Conservation (phyloP, 2,888 invertebrate genomes). For the Perdita meconis region DNA sequence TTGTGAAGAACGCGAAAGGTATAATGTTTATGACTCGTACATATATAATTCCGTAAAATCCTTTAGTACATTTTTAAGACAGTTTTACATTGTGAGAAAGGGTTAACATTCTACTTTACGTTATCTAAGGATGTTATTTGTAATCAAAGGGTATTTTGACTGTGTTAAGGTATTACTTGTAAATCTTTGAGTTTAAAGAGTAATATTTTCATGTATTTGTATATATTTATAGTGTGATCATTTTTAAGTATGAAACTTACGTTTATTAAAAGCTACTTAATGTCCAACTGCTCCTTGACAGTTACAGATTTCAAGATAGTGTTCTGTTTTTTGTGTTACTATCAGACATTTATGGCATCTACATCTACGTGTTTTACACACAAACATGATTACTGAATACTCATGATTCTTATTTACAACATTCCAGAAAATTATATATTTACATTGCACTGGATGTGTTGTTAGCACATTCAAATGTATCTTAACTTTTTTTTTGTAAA, state of each 20-base stretch:
- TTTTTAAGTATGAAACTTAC: conserved; percentile 38
- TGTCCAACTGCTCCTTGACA: conserved; percentile 22
- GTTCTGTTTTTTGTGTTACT: conserved; percentile 24
- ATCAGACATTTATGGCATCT: conserved; percentile 25
- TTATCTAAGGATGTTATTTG: conserved; percentile 35
- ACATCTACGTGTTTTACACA: conserved; percentile 29
- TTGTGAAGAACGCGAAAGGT: conserved; percentile 3
- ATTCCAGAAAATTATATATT: conserved; percentile 62
- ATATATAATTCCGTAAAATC: conserved; percentile 14
- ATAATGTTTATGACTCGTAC: conserved; percentile 8
- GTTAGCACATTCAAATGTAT: conserved; percentile 46
- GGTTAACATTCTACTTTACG: conserved; percentile 23
- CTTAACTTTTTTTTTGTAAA: conserved; percentile 19
- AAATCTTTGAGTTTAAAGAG: conserved; percentile 23
- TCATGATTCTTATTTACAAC: conserved; percentile 50
- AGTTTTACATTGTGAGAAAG: conserved; percentile 29
- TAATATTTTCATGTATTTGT: conserved; percentile 35
- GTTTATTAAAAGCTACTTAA: conserved; percentile 48
- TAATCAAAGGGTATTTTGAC: conserved; percentile 29
- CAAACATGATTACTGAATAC: conserved; percentile 59
- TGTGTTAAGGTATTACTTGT: conserved; percentile 21
- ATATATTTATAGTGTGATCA: conserved; percentile 32
- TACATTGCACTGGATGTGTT: conserved; percentile 50
- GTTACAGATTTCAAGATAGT: conserved; percentile 18
- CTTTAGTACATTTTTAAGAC: conserved; percentile 22